Evolutionary conservation across 2,888 invertebrate species (phyloP).

Genomic region (Torymus auratus): DNA sequence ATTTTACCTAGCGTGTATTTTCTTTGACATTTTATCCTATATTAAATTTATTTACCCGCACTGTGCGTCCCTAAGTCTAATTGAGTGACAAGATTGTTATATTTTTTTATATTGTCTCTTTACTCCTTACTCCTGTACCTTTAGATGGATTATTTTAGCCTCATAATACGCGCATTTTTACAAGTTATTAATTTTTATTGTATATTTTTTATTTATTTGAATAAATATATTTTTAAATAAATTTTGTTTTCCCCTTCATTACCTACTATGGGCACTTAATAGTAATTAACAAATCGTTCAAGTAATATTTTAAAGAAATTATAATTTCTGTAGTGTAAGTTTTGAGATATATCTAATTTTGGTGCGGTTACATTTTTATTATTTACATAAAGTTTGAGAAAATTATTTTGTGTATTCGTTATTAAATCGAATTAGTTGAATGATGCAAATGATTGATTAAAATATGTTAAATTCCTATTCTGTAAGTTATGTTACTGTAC

Average conservation of each 20-base stretch:
- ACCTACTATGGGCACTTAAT: conserved; percentile 55
- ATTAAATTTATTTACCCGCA: background rate
- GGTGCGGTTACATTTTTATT: too few species aligned
- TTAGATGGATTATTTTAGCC: conserved; percentile 23
- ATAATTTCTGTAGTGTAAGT: background rate
- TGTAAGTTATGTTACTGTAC: too few species aligned
- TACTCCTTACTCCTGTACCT: conserved; percentile 17
- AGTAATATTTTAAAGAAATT: background rate
- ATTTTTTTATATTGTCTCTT: conserved; percentile 22
- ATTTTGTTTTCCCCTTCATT: conserved; percentile 65
- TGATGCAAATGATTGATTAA: too few species aligned
- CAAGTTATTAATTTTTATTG: conserved; percentile 41
- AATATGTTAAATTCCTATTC: too few species aligned
- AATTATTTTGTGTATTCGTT: too few species aligned
- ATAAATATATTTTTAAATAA: conserved; percentile 66
- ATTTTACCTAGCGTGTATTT: conserved; percentile 25
- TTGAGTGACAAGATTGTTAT: conserved; percentile 21
- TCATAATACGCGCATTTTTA: conserved; percentile 15
- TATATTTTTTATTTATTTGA: conserved; percentile 63
- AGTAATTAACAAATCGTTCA: background rate
- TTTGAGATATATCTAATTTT: too few species aligned
- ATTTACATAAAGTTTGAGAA: too few species aligned
- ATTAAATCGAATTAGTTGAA: too few species aligned
- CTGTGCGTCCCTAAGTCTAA: conserved; percentile 4
- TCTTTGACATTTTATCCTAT: conserved; percentile 50